Base-by-base conservation (phyloP, 2,888 invertebrate genomes). In the Caenorhabditis afra region DNA sequence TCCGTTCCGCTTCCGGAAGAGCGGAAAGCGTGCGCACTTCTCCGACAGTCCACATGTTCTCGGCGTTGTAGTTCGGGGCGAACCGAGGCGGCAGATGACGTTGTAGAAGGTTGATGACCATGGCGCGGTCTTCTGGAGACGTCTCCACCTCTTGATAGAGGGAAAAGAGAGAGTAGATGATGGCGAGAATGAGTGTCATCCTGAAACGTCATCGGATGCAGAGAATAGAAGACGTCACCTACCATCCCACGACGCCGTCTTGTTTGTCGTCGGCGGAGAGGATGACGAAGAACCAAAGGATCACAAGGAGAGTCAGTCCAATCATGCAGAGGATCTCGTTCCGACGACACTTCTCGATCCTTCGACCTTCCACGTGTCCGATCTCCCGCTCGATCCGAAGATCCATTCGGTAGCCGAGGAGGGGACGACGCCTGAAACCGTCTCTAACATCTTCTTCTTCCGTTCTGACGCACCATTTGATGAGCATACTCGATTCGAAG, bases 341-440 rank as follows among this genome's bases (percentile, higher is more conserved):
- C 10, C 47, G 37, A 10, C 70, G 53, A 11, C 53, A 53, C 22
- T 70, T 70, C 7, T 70, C 23, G 14, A 70, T 18, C 2, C 20
- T 53, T 12, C 39, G 29, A 0, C 70, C 70, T 3, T 12, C 39
- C 5, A 22, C 23, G 20, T 11, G 37, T 1, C 70, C 70, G 8
- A 62, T 1, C 12, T 55, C 39, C n/a, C 62, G 12, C n/a, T 62
- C 62, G 5, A 70, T 62, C n/a, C 47, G 45, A n/a, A 55, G 14
- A 11, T 70, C 70, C 11, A 70, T 35, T 23, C 22, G 29, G 39
- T 47, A 70, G 10, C 20, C 59, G 23, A 70, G 62, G 12, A 62
- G 70, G 1, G 70, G 61, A 8, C 70, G 61, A 1, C 70, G 70
- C 8, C 70, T 70, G 70, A 12, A 70, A 66, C n/a, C 14, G 7